Conservation (phyloP, 2,797 vertebrate genomes). For the Sarcoramphus papa region DNA sequence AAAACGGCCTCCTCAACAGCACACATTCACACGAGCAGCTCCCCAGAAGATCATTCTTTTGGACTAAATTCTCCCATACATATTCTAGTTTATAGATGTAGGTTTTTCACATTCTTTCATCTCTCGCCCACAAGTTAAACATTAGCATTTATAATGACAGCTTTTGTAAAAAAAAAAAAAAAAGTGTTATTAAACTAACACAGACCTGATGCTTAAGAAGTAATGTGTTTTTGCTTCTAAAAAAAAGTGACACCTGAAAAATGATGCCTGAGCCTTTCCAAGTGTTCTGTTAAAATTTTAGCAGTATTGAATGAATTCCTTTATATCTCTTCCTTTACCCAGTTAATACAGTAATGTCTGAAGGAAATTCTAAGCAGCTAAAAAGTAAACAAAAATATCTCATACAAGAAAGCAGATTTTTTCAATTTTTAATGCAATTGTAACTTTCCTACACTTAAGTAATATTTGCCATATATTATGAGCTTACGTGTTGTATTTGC, state of each 20-base stretch:
- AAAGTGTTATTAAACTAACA: neutral
- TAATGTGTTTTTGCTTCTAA: neutral
- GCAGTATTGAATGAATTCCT: neutral
- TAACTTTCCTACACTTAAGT: neutral
- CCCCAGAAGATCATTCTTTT: neutral
- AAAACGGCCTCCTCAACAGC: neutral
- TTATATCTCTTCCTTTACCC: neutral
- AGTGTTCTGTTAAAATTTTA: neutral
- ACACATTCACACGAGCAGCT: neutral
- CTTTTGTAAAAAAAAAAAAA: neutral
- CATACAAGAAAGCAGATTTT: neutral
- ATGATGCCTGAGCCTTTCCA: neutral
- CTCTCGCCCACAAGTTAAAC: neutral
- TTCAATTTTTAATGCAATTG: neutral
- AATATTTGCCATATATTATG: neutral
- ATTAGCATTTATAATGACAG: conserved; percentile 8
- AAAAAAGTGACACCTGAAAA: neutral
- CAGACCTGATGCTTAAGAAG: neutral
- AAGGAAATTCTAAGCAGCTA: neutral
- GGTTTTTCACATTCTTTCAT: neutral
- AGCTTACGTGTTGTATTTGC: neutral
- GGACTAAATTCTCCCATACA: neutral
- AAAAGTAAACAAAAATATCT: neutral
- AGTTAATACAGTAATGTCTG: neutral
- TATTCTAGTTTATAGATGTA: neutral